Evolutionary conservation across 1,140 invertebrate genomes (phyloP).

Genomic region (Euwallacea similis): DNA sequence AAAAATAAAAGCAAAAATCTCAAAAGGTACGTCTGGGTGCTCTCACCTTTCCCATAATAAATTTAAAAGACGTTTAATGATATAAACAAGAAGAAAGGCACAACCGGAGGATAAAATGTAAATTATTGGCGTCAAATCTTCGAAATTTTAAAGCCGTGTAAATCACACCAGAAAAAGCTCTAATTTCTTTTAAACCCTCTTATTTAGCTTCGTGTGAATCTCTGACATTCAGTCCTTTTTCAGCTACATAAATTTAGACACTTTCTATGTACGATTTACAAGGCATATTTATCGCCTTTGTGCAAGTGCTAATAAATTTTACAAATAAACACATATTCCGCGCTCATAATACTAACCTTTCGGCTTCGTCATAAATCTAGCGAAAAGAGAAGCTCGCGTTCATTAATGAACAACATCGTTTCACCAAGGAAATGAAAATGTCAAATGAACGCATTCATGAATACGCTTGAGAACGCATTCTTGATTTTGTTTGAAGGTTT

Average conservation of each 20-base stretch:
- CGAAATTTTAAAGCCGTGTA: constrained; percentile 27
- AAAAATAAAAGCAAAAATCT: constrained; percentile 7
- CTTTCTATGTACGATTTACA: neutral
- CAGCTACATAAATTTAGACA: neutral
- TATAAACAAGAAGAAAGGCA: constrained; percentile 27
- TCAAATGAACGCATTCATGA: too few relatives aligned
- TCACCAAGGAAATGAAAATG: neutral
- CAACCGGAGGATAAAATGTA: neutral
- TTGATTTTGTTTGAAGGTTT: too few relatives aligned
- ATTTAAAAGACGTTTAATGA: constrained; percentile 33
- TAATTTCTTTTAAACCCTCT: neutral
- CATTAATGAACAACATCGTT: constrained; percentile 1
- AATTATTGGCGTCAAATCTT: constrained; percentile 12
- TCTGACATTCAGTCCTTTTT: neutral
- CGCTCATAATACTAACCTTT: constrained; percentile 8
- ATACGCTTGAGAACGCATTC: too few relatives aligned
- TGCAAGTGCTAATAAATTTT: constrained; percentile 15
- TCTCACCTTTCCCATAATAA: constrained; percentile 32
- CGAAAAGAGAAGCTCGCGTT: constrained; percentile 8
- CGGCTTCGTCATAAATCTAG: constrained; percentile 11
- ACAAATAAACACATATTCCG: constrained; percentile 4
- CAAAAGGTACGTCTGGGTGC: constrained; percentile 15
- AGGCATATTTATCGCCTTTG: constrained; percentile 7
- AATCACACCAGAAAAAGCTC: constrained; percentile 5
- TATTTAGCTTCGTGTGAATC: neutral